Evolutionary conservation across 1,140 invertebrate species (phyloP), one percentile per base, ranked within the genome.

Genomic region (Solen grandis): DNA sequence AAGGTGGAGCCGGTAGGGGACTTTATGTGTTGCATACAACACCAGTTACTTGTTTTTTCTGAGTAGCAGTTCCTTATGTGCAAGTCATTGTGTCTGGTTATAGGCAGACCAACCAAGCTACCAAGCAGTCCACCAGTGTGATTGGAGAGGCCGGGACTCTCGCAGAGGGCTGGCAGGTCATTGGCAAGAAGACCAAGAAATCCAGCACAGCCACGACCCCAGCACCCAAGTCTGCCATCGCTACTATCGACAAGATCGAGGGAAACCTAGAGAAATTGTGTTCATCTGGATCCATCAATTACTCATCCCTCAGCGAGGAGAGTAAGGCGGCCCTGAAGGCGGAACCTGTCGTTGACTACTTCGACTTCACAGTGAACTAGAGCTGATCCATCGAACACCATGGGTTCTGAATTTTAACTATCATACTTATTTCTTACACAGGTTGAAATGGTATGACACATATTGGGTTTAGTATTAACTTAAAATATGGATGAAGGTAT

Each of bases 311-410:
- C 1, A 69, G 65, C 35, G 22, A 50, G 16, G 62, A 66, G 35
- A 82, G 60, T 38, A 80, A 66, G 25, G 59, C 72, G 29, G 57
- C 77, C 2, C 52, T 80, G 25, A 80, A 80, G 33, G 69, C 77
- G 0, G 77, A 82, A 66, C 76, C 82, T 27, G 80, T 81, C 14
- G 78, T 88, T 8, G 87, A 88, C 79, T 88, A 88, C 62, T 88
- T 88, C 81, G 87, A 88, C 41, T 88, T 88, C 72, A 84, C 86
- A 27, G 63, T 63, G 25, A 78, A 83, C 19, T 87, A 73, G 84
- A 19, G 16, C n/a, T n/a, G n/a, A n/a, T n/a, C n/a, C n/a, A n/a
- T n/a, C n/a, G n/a, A n/a, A n/a, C n/a, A n/a, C n/a, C n/a, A n/a
- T n/a, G n/a, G n/a, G n/a, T n/a, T n/a, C n/a, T n/a, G n/a, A n/a